A percentile compares a stretch with the other conserved stretches of the same genome.
Evolutionary conservation across 30 jellyfish, hydroid and myxozoan species (phyloP).

Genomic region (Clytia hemisphaerica): DNA sequence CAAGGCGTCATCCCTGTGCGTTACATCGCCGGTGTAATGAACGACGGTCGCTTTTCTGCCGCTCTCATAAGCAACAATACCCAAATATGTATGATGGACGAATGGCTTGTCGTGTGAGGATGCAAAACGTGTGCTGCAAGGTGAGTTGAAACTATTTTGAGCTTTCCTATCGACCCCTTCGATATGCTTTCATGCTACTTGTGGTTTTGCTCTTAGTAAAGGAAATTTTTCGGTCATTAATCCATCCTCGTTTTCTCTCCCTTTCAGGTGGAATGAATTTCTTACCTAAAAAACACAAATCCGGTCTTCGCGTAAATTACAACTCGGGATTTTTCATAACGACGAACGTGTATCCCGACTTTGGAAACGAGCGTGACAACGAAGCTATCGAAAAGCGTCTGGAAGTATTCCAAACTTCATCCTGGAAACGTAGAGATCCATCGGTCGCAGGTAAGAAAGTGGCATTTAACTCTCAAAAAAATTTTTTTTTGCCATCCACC

Average conservation of each 20-base stretch:
- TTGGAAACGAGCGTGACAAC: not conserved
- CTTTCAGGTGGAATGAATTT: constrained; percentile 10
- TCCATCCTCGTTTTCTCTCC: no score
- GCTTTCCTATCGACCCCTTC: no score
- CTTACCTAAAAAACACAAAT: constrained; percentile 5
- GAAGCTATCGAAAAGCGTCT: not conserved
- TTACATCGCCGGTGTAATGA: constrained; percentile 20
- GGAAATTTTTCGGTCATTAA: no score
- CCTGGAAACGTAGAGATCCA: not conserved
- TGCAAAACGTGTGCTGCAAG: no score
- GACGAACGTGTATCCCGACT: not conserved
- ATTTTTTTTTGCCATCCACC: no score
- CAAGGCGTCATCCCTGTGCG: no score
- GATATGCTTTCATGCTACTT: no score
- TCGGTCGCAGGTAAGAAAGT: not conserved
- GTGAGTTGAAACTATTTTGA: no score
- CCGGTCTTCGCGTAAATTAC: not conserved
- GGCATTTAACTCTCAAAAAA: no score
- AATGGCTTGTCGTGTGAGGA: not conserved
- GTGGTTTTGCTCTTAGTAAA: no score
- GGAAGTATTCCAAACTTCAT: not conserved
- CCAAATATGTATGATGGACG: not conserved
- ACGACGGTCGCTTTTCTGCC: constrained; percentile 19
- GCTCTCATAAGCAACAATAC: constrained; percentile 3
- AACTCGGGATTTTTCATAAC: constrained; percentile 20